Base-by-base conservation (phyloP, 2,113 vertebrate species). In the Camelus dromedarius region DNA sequence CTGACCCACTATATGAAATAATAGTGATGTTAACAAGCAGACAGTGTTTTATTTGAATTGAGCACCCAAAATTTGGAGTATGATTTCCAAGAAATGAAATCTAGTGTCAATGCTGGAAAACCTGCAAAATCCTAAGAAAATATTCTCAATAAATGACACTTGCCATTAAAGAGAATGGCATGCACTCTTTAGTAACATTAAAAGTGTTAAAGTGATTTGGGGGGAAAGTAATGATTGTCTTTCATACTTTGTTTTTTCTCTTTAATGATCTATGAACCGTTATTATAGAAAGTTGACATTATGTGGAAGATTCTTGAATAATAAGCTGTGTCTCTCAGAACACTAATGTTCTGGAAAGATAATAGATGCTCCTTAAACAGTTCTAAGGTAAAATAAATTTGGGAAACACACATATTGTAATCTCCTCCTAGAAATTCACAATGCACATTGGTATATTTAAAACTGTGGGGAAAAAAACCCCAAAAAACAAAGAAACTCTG, bases 21-120 rank as follows among this genome's bases (percentile, higher is more conserved):
- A n/a, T 84, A 15, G 94, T 75, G 48, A 58, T 62, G 9, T 35
- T 76, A 80, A 81, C 4, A 83, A 80, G n/a, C 52, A 88, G 35
- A 22, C 90, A 66, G 82, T 93, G 13, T 26, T 95, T 93, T 64
- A 82, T 58, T 88, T 91, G 84, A 2, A n/a, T 18, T 35, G 32
- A 82, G 58, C 62, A 83, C 30, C 8, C 48, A 85, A 95, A 50
- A 82, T 80, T 88, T 95, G 85, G 95, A 67, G 62, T 94, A 60
- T 69, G 81, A 69, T 80, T 96, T 95, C 77, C 35, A 93, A 85
- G 52, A 97, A 96, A 97, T 24, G 60, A 96, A 95, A 79, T 1
- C 7, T 72, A 90, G 38, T 28, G 30, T 83, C 87, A 96, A 76
- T 58, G 58, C 38, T 95, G 18, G 58, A 88, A 58, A 50, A 77